Evolutionary conservation across 1,140 invertebrate genomes (phyloP).

Genomic region (Tribolium madens): DNA sequence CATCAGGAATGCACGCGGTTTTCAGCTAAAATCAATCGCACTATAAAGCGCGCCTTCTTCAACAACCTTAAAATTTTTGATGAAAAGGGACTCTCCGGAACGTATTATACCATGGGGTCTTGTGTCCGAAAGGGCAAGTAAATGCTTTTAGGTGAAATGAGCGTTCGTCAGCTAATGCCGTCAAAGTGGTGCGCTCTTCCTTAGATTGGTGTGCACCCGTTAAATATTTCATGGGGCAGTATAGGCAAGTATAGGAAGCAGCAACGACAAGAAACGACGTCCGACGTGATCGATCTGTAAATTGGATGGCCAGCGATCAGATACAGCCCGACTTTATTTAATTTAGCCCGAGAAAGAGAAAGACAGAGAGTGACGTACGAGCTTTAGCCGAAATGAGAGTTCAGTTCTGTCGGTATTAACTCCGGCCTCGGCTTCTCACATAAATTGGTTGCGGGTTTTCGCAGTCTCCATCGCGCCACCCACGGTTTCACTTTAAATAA

Average conservation of each 20-base stretch:
- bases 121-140: slow-evolving; percentile 34
- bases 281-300: slow-evolving; percentile 51
- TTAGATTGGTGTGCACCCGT: slow-evolving; percentile 50
- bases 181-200: slow-evolving; percentile 52
- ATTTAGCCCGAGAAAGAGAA: slow-evolving; percentile 49
- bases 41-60: too few relatives aligned
- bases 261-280: slow-evolving; percentile 45
- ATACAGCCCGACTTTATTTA: slow-evolving; percentile 56
- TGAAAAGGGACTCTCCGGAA: too few relatives aligned
- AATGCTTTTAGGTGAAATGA: slow-evolving; percentile 61
- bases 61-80: too few relatives aligned
- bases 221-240: slow-evolving; percentile 53
- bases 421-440: slow-evolving; percentile 54
- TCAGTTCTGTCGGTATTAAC: slow-evolving; percentile 53
- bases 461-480: slow-evolving; percentile 44
- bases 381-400: slow-evolving; percentile 55
- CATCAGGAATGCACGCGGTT: neutral
- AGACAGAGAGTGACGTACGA: slow-evolving; percentile 53
- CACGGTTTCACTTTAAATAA: slow-evolving; percentile 61
- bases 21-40: neutral
- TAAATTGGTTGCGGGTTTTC: slow-evolving; percentile 59
- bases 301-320: slow-evolving; percentile 52
- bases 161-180: slow-evolving; percentile 55
- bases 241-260: neutral
- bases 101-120: too few relatives aligned